phyloP scores from a whole-genome alignment of 2,797 vertebrate genomes.

The Bradypus variegatus region DNA sequence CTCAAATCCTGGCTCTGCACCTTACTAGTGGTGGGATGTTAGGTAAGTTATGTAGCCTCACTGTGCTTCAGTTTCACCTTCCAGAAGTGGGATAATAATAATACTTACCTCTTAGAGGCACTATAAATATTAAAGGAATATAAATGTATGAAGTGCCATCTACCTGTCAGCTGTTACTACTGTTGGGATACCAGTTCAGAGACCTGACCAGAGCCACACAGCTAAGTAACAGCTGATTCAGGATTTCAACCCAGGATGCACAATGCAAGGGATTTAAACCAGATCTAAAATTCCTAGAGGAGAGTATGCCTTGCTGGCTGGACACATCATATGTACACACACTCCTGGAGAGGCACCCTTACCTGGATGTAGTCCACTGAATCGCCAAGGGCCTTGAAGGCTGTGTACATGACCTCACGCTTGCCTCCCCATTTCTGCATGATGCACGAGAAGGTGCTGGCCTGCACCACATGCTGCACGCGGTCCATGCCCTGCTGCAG shows the following conservation, averaged over 20 bases:
- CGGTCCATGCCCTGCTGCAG: conserved; percentile 80
- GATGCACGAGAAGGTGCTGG: conserved; percentile 86
- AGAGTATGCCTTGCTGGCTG: neutral
- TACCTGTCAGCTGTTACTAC: neutral
- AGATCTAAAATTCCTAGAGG: neutral
- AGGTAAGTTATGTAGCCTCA: neutral
- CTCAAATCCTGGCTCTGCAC: neutral
- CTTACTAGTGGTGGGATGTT: neutral
- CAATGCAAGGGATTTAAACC: too few relatives aligned
- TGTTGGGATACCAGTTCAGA: neutral
- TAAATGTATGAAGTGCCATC: neutral
- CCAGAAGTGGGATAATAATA: neutral
- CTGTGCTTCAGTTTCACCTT: neutral
- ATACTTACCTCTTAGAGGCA: neutral
- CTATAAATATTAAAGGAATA: neutral
- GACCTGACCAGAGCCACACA: neutral
- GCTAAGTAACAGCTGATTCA: neutral
- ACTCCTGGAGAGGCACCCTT: conserved; percentile 14
- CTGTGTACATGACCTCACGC: conserved; percentile 98
- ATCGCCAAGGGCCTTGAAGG: conserved; percentile 93
- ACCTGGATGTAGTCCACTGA: conserved; percentile 98
- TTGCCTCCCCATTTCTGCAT: conserved; percentile 99
- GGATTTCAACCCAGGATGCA: neutral
- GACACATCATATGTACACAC: neutral
- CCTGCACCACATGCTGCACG: conserved; percentile 79